Conservation (phyloP, 2,113 vertebrate genomes). For the Thermophis baileyi region DNA sequence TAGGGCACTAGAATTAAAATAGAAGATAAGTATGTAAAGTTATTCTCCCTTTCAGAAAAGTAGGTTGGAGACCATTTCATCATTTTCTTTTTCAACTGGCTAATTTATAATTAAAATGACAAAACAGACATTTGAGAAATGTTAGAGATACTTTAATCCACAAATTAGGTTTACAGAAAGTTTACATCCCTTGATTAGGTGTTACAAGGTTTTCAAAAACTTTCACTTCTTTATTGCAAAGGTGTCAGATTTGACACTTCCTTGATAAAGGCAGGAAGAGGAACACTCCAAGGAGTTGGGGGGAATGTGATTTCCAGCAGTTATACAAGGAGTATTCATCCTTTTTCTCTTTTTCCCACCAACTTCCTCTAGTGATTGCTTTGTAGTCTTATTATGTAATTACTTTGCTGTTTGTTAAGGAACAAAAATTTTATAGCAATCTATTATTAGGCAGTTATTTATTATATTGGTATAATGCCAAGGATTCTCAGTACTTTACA, state of each 20-base stretch:
- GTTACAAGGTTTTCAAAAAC: conserved; percentile 41
- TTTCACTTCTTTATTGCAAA: conserved; percentile 60
- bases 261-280: conserved; percentile 54
- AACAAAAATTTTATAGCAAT: conserved; percentile 47
- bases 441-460: conserved; percentile 11
- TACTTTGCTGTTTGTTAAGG: conserved; percentile 56
- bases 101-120: neutral
- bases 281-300: conserved; percentile 5
- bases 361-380: conserved; percentile 23
- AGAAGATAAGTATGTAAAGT: neutral
- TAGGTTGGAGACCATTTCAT: neutral
- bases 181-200: conserved; percentile 56
- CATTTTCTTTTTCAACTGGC: neutral
- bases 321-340: conserved; percentile 36
- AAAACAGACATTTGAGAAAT: conserved; percentile 34
- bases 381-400: conserved; percentile 37
- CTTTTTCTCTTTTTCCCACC: neutral
- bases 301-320: conserved; percentile 45
- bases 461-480: neutral
- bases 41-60: neutral
- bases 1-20: neutral
- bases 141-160: conserved; percentile 38
- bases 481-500: neutral
- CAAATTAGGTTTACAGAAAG: conserved; percentile 55
- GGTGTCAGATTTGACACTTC: conserved; percentile 54